Evolutionary conservation across 2,888 invertebrate genomes (phyloP).

Genomic region (Slavum lentiscoides): DNA sequence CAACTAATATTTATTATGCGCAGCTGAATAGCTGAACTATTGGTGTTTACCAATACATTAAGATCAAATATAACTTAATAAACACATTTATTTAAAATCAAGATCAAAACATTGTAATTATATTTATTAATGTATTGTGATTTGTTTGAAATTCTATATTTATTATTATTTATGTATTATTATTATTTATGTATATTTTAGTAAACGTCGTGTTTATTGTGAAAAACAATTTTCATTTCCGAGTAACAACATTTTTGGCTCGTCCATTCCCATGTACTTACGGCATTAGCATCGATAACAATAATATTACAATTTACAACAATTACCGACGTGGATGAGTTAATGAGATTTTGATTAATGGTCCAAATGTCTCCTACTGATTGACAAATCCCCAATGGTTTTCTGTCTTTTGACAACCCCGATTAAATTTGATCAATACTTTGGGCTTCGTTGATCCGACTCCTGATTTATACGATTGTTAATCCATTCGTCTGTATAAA

Average conservation of each 20-base stretch:
- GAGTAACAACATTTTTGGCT: not conserved
- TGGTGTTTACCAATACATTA: not conserved
- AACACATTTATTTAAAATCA: conserved; percentile 28
- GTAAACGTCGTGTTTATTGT: conserved; percentile 26
- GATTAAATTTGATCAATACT: conserved; percentile 18
- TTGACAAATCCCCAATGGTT: not conserved
- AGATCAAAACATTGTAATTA: conserved; percentile 34
- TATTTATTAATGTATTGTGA: conserved; percentile 11
- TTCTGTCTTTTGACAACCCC: not conserved
- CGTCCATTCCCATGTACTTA: no score
- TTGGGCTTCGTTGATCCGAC: conserved; percentile 25
- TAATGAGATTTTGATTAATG: conserved; percentile 12
- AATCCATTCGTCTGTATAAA: conserved; percentile 74
- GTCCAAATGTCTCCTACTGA: not conserved
- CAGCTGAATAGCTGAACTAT: not conserved
- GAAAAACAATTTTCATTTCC: not conserved
- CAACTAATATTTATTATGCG: conserved; percentile 10
- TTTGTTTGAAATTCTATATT: conserved; percentile 14
- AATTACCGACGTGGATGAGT: not conserved
- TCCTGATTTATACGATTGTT: conserved; percentile 54
- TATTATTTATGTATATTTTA: conserved; percentile 30
- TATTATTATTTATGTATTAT: conserved; percentile 14
- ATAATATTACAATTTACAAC: not conserved
- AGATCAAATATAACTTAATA: conserved; percentile 1
- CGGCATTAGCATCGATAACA: not conserved